These are phyloP conservation scores for Agrypnia vestita DNA, from an alignment of 1,140 invertebrate genomes.

Conservation along the genomic window DNA sequence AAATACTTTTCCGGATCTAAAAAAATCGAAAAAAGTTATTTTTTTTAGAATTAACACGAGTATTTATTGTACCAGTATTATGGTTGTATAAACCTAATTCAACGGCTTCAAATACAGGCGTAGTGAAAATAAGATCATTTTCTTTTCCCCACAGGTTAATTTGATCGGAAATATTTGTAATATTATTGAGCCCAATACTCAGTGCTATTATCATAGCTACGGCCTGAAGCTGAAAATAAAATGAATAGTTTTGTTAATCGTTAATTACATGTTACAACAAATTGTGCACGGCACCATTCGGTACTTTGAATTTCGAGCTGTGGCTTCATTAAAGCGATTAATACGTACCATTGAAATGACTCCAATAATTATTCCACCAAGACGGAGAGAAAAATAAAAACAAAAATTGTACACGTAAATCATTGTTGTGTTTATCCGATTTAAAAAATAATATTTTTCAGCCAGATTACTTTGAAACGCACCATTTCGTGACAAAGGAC, in stretches of 20 bases:
- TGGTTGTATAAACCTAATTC: constrained; percentile 36
- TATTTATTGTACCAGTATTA: background rate
- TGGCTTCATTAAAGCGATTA: no score
- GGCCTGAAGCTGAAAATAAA: constrained; percentile 50
- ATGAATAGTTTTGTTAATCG: background rate
- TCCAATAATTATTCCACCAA: constrained; percentile 55
- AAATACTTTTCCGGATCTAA: constrained; percentile 56
- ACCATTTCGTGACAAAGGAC: background rate
- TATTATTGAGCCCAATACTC: constrained; percentile 35
- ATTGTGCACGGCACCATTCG: no score
- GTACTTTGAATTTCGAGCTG: no score
- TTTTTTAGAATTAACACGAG: background rate
- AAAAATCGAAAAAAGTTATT: constrained; percentile 4
- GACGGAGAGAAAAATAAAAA: constrained; percentile 57
- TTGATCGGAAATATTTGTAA: constrained; percentile 38
- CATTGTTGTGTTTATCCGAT: constrained; percentile 30
- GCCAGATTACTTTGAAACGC: background rate
- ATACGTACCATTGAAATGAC: constrained; percentile 50
- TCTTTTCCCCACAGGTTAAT: constrained; percentile 45
- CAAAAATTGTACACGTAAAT: constrained; percentile 57
- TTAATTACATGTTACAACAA: no score
- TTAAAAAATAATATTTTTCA: background rate
- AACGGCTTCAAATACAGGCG: constrained; percentile 23
- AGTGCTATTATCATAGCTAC: constrained; percentile 33
- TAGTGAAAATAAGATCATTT: constrained; percentile 49